Base-by-base conservation (phyloP, 2,888 invertebrate genomes). In the Pammene aurita region DNA sequence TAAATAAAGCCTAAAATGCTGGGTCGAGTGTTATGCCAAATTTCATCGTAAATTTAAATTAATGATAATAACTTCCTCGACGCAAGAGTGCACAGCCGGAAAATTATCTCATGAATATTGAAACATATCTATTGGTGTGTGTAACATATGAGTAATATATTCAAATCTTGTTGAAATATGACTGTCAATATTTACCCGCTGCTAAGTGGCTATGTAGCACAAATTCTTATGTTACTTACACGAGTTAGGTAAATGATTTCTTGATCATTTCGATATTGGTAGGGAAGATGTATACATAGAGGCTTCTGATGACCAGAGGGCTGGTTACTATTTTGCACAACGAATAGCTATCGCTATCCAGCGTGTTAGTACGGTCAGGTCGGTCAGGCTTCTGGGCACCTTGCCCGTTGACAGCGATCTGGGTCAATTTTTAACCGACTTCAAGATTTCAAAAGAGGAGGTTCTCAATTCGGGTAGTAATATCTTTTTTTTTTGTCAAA, bases 51-150 rank as follows among this genome's bases (percentile, higher is more conserved):
- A 62, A 58, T 63, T 68, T 52, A 44, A 52, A 68, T 64, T n/a
- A 38, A 58, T 48, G 64, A 9, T 65, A 46, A 69, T 65, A 55
- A 63, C 58, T 65, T 65, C 64, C 64, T 65, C 41, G 38, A 34
- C 48, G 54, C 52, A 54, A 60, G 18, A 58, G 46, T 63, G 57
- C 46, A 54, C 11, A 54, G 52, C 69, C 41, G 58, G 64, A 58
- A 64, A 58, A 54, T 60, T 54, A 55, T 50, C 13, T 65, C 11
- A 65, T 65, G 56, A 65, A 65, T 69, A 69, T 69, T 58, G 16
- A 60, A 57, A 55, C 54, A 11, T 11, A 41, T 55, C 26, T 11
- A 44, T 14, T 18, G 14, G 44, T 18, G 44, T 64, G 26, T 46
- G 52, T 54, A 60, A 69, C 54, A 34, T 55, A 34, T 26, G 63